Evolutionary conservation across 2,113 vertebrate species (phyloP), one percentile per base, ranked within the genome.

Genomic region (Colinus virginianus): DNA sequence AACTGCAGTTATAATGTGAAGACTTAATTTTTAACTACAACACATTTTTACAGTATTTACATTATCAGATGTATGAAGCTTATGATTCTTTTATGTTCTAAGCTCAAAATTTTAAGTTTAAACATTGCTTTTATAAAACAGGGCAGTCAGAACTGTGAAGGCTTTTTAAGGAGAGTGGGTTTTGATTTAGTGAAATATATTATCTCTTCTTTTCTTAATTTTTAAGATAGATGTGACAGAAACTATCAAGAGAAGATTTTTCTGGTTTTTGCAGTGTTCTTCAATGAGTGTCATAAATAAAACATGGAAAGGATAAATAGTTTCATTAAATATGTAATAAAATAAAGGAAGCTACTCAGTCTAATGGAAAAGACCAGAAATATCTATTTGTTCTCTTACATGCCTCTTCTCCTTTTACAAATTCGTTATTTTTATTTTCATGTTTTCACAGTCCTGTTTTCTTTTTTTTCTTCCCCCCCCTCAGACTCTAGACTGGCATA

Each of bases 131-230:
- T 80, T 53, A 19, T 56, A 22, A 66, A 76, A n/a, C 11, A 63
- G 45, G 46, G 6, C 5, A 70, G 40, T 22, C 28, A 30, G 42
- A 63, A 78, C 38, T 51, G 62, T 3, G 25, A 61, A 11, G 3
- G 1, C 5, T 58, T 6, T 11, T 25, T 64, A 78, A 30, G 0
- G 0, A 9, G 45, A 62, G 3, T 12, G 58, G 32, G 5, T 55
- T 81, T 78, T 59, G 30, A 22, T 38, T 13, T 38, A 71, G 11
- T 14, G 51, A 84, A 67, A 30, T 19, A 20, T 5, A 30, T 62
- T 18, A 12, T 43, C 80, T 91, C 68, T 16, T 75, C 1, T 26
- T 75, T 89, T 93, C n/a, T 87, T 8, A 64, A 19, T 71, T 61
- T 63, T 88, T 71, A 36, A 2, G 70, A 30, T 16, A 68, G 3